phyloP scores from a whole-genome alignment of 2,888 invertebrate species.

The Volucella zonaria region DNA sequence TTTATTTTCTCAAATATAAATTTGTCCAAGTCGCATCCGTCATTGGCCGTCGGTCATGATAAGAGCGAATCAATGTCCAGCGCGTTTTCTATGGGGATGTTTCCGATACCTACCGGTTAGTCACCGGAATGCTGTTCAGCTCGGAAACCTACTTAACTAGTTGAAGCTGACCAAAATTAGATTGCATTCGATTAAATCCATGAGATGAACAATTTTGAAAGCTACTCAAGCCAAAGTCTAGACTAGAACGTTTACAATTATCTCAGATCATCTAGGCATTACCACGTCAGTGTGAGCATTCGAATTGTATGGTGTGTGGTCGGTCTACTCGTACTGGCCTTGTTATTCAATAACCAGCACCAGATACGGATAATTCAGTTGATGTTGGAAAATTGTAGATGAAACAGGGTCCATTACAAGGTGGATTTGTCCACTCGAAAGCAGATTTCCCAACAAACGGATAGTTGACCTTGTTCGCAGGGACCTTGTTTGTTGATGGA shows the following conservation, averaged over 20 bases:
- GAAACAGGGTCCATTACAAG: conserved; percentile 5
- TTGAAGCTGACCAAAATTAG: conserved; percentile 46
- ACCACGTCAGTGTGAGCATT: too few species aligned
- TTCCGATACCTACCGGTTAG: background rate
- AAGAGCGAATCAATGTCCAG: conserved; percentile 15
- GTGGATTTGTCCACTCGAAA: background rate
- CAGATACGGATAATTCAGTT: too few species aligned
- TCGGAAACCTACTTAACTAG: conserved; percentile 8
- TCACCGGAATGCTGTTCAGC: too few species aligned
- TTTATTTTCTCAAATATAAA: background rate
- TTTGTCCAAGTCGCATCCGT: background rate
- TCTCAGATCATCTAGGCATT: too few species aligned
- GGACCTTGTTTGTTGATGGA: too few species aligned
- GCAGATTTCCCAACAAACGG: background rate
- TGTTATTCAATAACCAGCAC: too few species aligned
- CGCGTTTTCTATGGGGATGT: conserved; percentile 4
- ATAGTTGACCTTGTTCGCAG: background rate
- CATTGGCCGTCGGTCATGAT: conserved; percentile 8
- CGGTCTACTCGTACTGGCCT: too few species aligned
- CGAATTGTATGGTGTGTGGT: too few species aligned
- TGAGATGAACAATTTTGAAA: conserved; percentile 1
- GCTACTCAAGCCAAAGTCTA: background rate
- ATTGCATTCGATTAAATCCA: conserved; percentile 11
- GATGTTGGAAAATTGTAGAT: background rate
- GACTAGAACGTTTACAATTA: too few species aligned